Evolutionary conservation across 2,888 invertebrate species (phyloP), one percentile per base, ranked within the genome.

Genomic region (Drosophila melanosoma): DNA sequence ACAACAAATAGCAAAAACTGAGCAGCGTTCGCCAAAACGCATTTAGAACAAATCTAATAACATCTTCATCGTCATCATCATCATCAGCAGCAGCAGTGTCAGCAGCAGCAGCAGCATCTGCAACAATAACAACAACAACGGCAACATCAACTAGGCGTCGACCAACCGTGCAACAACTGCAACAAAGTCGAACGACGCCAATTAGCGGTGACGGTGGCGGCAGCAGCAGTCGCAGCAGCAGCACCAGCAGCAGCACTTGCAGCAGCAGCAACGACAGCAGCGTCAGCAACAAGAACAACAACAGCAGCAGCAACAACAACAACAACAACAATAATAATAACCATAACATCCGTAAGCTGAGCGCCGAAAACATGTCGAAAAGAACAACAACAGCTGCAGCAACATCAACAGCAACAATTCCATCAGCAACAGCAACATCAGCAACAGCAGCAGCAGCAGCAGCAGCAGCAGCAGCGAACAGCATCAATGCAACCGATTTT

Each of bases 21-120:
- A 80, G 74, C 74, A 88, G 85, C 90, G 85, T 89, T 89, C 90
- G 88, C 90, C 88, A 89, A 65, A 87, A 78, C 85, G 85, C 85
- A 85, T 52, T 59, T 67, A 75, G 69, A 54, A 68, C 76, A 76
- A 60, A 71, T 69, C 29, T 69, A 61, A 32, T 66, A 74, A 17
- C 75, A 78, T 51, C 70, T 69, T 11, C 67, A 62, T 10, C 71
- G 48, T 8, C 64, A 26, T 20, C 58, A 53, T 23, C 65, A 60
- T 11, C 57, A 57, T 11, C 71, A 29, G 7, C 49, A 36, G 10
- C 59, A 38, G 32, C 48, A 45, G 29, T 59, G 38, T 35, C 54
- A 38, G 53, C 53, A 23, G 35, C 36, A 17, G 23, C 54, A 6
- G 17, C 54, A 52, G 3, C 38, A 33, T 42, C 60, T 60, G 36